Percentiles rank a stretch among this genome's conserved stretches.
Evolutionary conservation across 2,888 invertebrate species (phyloP).

Genomic region (Dastarcus helophoroides): DNA sequence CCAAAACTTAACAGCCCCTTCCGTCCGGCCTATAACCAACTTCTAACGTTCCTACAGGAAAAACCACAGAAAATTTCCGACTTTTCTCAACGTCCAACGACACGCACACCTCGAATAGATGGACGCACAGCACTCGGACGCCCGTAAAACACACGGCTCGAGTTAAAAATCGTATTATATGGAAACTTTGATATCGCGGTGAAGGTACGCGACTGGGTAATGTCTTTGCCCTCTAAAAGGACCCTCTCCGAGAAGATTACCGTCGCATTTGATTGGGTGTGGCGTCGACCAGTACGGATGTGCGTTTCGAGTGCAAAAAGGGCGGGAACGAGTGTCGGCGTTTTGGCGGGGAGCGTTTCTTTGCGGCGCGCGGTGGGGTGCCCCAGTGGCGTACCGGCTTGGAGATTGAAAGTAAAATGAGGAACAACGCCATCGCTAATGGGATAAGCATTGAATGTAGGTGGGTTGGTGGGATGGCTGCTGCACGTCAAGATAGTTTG

Average conservation of each 20-base stretch:
- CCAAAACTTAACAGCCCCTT: slow-evolving; percentile 26
- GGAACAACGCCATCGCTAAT: slow-evolving; percentile 10
- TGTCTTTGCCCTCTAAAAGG: slow-evolving; percentile 26
- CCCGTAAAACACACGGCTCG: too few relatives aligned
- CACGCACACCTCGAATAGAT: neutral
- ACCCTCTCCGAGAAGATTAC: slow-evolving; percentile 21
- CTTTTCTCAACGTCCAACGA: slow-evolving; percentile 9
- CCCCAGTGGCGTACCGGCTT: slow-evolving; percentile 19
- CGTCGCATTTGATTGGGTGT: slow-evolving; percentile 22
- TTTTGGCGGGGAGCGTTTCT: slow-evolving; percentile 13
- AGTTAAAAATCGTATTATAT: slow-evolving; percentile 11
- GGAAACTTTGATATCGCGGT: slow-evolving; percentile 15
- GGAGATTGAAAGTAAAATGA: too few relatives aligned
- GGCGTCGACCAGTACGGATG: slow-evolving; percentile 20
- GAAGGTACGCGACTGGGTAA: slow-evolving; percentile 19
- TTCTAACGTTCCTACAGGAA: slow-evolving; percentile 1
- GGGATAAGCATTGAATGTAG: too few relatives aligned
- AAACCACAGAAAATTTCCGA: slow-evolving; percentile 10
- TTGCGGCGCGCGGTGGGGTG: slow-evolving; percentile 8
- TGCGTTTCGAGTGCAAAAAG: slow-evolving; percentile 10
- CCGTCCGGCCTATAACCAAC: slow-evolving; percentile 9
- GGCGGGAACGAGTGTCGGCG: slow-evolving; percentile 14
- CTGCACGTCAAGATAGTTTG: too few relatives aligned
- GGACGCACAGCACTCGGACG: neutral
- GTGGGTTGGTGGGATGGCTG: too few relatives aligned